phyloP scores from a whole-genome alignment of 2,113 vertebrate genomes.

The Oenanthe melanoleuca region DNA sequence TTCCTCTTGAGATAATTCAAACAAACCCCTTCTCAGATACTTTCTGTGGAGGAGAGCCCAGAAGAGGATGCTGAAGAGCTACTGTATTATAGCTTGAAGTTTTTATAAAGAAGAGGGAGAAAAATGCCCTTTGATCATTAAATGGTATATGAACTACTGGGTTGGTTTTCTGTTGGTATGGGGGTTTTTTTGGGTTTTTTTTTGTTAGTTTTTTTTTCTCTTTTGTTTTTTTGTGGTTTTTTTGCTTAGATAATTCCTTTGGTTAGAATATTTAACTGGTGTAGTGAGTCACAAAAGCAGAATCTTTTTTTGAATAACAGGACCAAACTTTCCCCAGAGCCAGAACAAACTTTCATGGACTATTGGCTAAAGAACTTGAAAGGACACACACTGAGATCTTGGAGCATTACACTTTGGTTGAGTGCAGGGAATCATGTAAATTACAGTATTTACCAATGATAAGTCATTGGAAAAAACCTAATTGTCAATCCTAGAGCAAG shows the following conservation, averaged over 20 bases:
- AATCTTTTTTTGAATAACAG: neutral
- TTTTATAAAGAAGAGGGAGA: neutral
- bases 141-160: neutral
- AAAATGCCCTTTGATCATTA: neutral
- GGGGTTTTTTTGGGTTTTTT: too few relatives aligned
- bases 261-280: neutral
- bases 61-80: constrained; percentile 54
- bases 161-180: neutral
- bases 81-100: neutral
- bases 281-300: neutral
- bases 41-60: constrained; percentile 51
- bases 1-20: constrained; percentile 65
- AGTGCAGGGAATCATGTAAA: neutral
- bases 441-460: neutral
- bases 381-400: neutral
- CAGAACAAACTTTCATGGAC: neutral
- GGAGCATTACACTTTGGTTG: neutral
- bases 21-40: constrained; percentile 44
- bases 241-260: neutral
- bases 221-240: neutral
- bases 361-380: neutral
- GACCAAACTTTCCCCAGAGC: neutral
- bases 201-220: too few relatives aligned
- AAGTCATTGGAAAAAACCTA: neutral
- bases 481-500: neutral